Conservation (phyloP, 2,888 invertebrate species). For the Xestia xanthographa region DNA sequence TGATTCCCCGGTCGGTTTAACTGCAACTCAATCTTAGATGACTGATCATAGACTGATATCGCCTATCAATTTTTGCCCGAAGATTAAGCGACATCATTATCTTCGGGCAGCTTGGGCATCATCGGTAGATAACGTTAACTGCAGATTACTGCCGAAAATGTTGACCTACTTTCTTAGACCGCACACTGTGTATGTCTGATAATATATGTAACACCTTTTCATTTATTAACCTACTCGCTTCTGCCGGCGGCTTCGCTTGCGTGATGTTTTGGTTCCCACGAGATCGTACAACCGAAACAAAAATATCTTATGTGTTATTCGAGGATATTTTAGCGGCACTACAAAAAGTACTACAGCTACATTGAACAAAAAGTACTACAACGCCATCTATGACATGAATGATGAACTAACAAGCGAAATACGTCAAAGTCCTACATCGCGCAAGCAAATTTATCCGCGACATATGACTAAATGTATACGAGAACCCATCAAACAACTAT, state of each 20-base stretch:
- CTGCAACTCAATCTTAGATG: background rate
- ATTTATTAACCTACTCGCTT: background rate
- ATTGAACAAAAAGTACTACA: too few relatives aligned
- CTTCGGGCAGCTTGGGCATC: background rate
- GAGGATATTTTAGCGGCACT: too few relatives aligned
- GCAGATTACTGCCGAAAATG: background rate
- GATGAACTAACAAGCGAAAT: too few relatives aligned
- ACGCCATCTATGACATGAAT: too few relatives aligned
- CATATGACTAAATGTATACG: too few relatives aligned
- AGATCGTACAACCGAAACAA: background rate
- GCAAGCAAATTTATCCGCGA: too few relatives aligned
- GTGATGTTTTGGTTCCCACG: background rate
- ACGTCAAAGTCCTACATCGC: too few relatives aligned
- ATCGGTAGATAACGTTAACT: background rate
- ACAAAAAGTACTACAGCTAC: too few relatives aligned
- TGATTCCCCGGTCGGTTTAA: background rate
- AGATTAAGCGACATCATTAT: background rate
- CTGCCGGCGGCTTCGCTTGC: too few relatives aligned
- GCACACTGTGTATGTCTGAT: background rate
- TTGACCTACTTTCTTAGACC: background rate
- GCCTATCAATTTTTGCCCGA: background rate
- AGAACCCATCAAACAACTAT: too few relatives aligned
- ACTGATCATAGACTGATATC: background rate
- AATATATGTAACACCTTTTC: background rate
- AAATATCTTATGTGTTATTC: background rate